These are phyloP conservation scores for Eretmochelys imbricata DNA, from an alignment of 2,113 vertebrate genomes.

Conservation along the genomic window DNA sequence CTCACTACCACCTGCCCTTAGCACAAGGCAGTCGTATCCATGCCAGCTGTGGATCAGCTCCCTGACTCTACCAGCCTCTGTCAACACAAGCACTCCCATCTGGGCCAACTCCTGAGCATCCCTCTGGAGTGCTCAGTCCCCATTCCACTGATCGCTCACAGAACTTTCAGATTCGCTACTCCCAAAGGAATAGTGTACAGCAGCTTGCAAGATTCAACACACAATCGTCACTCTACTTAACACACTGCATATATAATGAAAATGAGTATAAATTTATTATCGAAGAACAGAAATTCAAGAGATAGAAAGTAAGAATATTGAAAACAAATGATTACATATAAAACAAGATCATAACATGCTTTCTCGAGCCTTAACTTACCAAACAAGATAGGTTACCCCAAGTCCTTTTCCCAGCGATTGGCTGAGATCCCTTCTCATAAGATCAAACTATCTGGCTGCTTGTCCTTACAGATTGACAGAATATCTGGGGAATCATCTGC, in stretches of 20 bases:
- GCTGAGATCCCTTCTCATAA: not conserved
- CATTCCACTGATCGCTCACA: not conserved
- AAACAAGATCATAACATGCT: not conserved
- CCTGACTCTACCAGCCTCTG: not conserved
- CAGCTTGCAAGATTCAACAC: not conserved
- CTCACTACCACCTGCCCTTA: not conserved
- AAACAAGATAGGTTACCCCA: not conserved
- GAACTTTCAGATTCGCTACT: not conserved
- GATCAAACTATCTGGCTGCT: not conserved
- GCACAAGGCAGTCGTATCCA: not conserved
- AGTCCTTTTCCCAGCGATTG: not conserved
- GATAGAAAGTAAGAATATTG: not conserved
- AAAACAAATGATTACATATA: not conserved
- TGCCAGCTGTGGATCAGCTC: not conserved
- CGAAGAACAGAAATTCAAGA: not conserved
- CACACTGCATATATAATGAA: not conserved
- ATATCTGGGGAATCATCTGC: not conserved
- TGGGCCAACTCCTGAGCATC: not conserved
- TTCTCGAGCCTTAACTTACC: not conserved
- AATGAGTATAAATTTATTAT: not conserved
- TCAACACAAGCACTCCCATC: not conserved
- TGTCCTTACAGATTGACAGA: not conserved
- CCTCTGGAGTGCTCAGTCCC: not conserved
- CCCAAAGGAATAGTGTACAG: not conserved
- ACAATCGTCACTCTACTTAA: not conserved